phyloP scores from a whole-genome alignment of 2,888 invertebrate genomes.

The Alloplasta piceator region DNA sequence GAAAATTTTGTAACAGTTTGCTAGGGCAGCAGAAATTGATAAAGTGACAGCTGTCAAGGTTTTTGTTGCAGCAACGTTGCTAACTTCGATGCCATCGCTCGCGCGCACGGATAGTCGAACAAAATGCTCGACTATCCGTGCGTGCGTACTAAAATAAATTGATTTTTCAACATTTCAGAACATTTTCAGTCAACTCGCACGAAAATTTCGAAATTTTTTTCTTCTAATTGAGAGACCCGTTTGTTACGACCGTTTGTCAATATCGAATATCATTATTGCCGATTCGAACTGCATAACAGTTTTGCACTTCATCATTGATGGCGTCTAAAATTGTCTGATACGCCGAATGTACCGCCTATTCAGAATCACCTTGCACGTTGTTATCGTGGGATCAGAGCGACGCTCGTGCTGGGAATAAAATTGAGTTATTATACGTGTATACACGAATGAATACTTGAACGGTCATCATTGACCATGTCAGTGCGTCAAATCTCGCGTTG shows the following conservation, averaged over 20 bases:
- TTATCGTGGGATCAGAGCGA: conserved; percentile 8
- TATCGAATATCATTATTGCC: background rate
- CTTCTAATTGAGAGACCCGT: background rate
- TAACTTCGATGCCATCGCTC: no score
- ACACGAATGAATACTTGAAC: conserved; percentile 45
- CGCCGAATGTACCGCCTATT: background rate
- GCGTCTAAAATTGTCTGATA: background rate
- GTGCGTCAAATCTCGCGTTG: conserved; percentile 60
- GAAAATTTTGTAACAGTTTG: no score
- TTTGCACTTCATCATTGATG: background rate
- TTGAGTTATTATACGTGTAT: conserved; percentile 35
- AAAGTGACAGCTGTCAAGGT: no score
- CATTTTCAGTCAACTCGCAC: no score
- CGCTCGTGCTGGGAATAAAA: conserved; percentile 60
- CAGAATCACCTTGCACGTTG: no score
- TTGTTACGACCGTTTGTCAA: background rate
- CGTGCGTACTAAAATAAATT: no score
- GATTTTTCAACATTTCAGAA: no score
- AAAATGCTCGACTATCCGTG: no score
- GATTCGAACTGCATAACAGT: background rate
- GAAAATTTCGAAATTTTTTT: no score
- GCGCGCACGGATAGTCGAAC: no score
- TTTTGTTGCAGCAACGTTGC: no score
- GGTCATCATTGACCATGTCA: conserved; percentile 62
- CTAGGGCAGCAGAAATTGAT: no score